Evolutionary conservation across 1,140 invertebrate species (phyloP), one percentile per base, ranked within the genome.

Genomic region (Platorchestia sp.): DNA sequence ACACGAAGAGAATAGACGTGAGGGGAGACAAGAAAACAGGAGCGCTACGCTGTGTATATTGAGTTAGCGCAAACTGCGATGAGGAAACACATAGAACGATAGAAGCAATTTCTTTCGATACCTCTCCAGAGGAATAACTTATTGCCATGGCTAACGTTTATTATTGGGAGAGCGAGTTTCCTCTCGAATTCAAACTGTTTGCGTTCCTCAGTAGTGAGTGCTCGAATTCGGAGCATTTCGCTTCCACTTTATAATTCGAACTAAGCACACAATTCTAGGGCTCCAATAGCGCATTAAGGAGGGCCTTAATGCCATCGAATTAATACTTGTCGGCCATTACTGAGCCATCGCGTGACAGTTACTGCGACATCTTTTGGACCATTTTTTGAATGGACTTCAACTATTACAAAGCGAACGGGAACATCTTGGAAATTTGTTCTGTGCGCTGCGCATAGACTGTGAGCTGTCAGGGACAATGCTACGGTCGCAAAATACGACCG

Each of bases 321-420:
- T 93, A 93, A 93, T 93, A 93, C 91, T 93, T 93, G 43, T 47
- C 91, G 91, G 91, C 91, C 91, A 93, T 93, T 93, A 93, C 91
- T 45, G 91, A 47, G 45, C 91, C 45, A 45, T 93, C 19, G 43
- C 43, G 36, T 93, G 91, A 93, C 91, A 93, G 91, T 93, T 93
- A 93, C 43, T 44, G 91, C 91, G 91, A 93, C 91, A 44, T 93
- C 91, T 45, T 93, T 93, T 45, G 43, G 45, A 45, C 43, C 45
- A 93, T 93, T 93, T 75, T 93, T 93, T 93, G 91, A 47, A 93
- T 40, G 43, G 91, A 45, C 91, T 93, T 47, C 40, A 75, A 93
- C 91, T 93, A 47, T n/a, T 93, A 44, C 91, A n/a, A 45, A 44
- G 91, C 40, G 45, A 89, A 42, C 10, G 87, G 14, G 87, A 89